These are phyloP conservation scores for Ctenochaetus hawaiiensis DNA, from an alignment of 2,797 vertebrate species.

Conservation along the genomic window DNA sequence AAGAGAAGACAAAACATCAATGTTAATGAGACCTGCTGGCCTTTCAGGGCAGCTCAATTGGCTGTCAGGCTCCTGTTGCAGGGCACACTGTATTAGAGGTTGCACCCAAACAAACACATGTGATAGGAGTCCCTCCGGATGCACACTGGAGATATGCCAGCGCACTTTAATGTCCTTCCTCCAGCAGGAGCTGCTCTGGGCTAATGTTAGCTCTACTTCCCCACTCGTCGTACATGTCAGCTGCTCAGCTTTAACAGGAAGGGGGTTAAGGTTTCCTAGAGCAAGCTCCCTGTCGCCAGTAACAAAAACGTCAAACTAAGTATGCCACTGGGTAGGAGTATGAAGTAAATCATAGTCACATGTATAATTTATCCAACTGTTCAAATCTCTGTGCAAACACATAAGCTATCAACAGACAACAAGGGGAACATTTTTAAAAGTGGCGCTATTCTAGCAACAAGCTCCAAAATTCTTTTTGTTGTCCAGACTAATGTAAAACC, in stretches of 20 bases:
- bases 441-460: neutral
- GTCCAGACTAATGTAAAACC: neutral
- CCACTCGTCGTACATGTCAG: slow-evolving; percentile 68
- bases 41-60: slow-evolving; percentile 51
- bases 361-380: slow-evolving; percentile 62
- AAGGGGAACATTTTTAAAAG: neutral
- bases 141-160: slow-evolving; percentile 71
- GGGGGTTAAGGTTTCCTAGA: slow-evolving; percentile 81
- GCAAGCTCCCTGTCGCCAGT: slow-evolving; percentile 80
- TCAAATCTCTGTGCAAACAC: slow-evolving; percentile 21
- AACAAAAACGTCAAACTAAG: slow-evolving; percentile 71
- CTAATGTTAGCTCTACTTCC: slow-evolving; percentile 83
- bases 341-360: slow-evolving; percentile 53
- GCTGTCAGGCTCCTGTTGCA: slow-evolving; percentile 67
- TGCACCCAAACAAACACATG: slow-evolving; percentile 85
- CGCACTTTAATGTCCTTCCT: slow-evolving; percentile 71
- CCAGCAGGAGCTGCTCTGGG: slow-evolving; percentile 61
- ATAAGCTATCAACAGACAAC: slow-evolving; percentile 11
- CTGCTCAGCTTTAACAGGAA: slow-evolving; percentile 78
- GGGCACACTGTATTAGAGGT: slow-evolving; percentile 61
- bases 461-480: neutral
- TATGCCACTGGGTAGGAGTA: slow-evolving; percentile 46
- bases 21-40: slow-evolving; percentile 68
- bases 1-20: slow-evolving; percentile 62
- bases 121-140: slow-evolving; percentile 70